These are phyloP conservation scores for Eubucco bourcierii DNA, from an alignment of 2,113 vertebrate genomes.

Conservation along the genomic window DNA sequence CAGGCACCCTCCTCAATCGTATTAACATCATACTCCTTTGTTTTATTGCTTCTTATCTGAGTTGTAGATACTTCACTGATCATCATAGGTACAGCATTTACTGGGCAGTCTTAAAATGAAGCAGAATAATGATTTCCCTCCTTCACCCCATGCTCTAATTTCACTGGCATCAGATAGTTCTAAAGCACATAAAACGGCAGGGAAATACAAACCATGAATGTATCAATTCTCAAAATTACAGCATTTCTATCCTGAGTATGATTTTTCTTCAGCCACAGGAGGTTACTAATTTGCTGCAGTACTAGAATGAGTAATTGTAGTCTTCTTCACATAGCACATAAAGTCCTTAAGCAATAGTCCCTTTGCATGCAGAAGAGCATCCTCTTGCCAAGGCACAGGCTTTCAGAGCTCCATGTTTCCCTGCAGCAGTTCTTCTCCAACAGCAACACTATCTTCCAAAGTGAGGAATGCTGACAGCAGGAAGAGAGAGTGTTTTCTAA, in stretches of 20 bases:
- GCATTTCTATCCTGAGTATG: background rate
- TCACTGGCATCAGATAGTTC: background rate
- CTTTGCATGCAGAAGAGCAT: background rate
- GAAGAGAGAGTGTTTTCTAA: background rate
- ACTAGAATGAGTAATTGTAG: background rate
- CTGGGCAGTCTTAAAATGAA: background rate
- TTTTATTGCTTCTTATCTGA: background rate
- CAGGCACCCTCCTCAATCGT: background rate
- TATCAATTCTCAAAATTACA: background rate
- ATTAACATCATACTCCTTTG: background rate
- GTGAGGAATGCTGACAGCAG: background rate
- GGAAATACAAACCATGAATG: background rate
- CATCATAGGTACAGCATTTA: background rate
- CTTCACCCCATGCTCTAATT: background rate
- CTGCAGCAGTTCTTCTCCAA: background rate
- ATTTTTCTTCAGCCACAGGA: background rate
- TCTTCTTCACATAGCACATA: background rate
- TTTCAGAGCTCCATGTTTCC: background rate
- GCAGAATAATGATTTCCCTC: background rate
- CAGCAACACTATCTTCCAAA: background rate
- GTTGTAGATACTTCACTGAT: background rate
- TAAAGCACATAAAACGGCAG: constrained; percentile 3
- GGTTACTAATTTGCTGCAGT: constrained; percentile 1
- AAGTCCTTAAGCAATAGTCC: background rate
- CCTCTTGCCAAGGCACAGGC: background rate